phyloP scores from a whole-genome alignment of 64 coral and sea anemone species.

The Stichodactyla helianthus region DNA sequence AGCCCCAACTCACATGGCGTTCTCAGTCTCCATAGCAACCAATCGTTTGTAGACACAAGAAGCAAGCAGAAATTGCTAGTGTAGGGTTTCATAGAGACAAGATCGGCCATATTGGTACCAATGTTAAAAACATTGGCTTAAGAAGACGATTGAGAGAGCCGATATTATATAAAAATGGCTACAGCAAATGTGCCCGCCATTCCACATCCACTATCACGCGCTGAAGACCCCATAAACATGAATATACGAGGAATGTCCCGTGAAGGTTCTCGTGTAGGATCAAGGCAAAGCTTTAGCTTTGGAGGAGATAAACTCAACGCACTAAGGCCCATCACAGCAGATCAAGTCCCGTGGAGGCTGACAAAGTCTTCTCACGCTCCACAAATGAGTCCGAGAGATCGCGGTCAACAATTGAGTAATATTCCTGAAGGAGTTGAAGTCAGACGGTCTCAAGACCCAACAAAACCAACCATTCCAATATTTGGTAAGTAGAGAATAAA shows the following conservation, averaged over 20 bases:
- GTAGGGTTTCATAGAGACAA: conserved; percentile 9
- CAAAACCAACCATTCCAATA: conserved; percentile 85
- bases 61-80: neutral
- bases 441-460: conserved; percentile 71
- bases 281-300: conserved; percentile 73
- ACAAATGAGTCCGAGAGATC: conserved; percentile 49
- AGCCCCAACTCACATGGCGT: neutral
- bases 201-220: conserved; percentile 58
- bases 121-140: conserved; percentile 1
- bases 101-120: neutral
- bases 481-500: conserved; percentile 60
- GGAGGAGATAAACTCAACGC: conserved; percentile 50
- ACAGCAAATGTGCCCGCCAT: conserved; percentile 80
- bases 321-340: conserved; percentile 87
- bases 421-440: conserved; percentile 98
- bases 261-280: conserved; percentile 64
- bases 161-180: conserved; percentile 27
- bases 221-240: conserved; percentile 54
- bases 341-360: conserved; percentile 94
- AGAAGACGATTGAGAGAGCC: neutral
- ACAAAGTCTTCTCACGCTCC: conserved; percentile 54
- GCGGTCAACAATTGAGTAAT: conserved; percentile 50
- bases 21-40: neutral
- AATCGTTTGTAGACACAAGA: conserved; percentile 29
- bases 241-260: conserved; percentile 71